A percentile compares a stretch with the other conserved stretches of the same genome.
phyloP scores from a whole-genome alignment of 2,888 invertebrate species.

The Onthophagus sagittarius region DNA sequence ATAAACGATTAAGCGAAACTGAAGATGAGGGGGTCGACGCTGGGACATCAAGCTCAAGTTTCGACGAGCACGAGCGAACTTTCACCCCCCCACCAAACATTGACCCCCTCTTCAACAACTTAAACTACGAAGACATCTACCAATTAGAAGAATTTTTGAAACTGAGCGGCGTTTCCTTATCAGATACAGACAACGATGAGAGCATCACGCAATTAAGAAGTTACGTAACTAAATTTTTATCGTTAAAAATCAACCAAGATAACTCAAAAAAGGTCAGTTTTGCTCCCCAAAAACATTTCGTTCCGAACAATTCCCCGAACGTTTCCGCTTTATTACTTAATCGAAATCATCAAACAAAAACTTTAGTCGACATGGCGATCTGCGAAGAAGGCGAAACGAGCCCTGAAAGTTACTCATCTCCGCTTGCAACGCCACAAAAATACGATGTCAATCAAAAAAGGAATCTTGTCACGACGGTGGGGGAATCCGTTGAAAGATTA shows the following conservation, averaged over 20 bases:
- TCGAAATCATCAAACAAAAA: conserved; percentile 49
- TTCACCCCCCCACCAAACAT: conserved; percentile 34
- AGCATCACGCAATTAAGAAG: conserved; percentile 67
- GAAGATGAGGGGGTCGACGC: conserved; percentile 61
- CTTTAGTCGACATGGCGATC: conserved; percentile 61
- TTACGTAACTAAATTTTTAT: conserved; percentile 67
- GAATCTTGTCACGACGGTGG: conserved; percentile 68
- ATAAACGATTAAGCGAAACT: conserved; percentile 47
- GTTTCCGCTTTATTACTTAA: conserved; percentile 60
- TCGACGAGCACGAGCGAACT: conserved; percentile 56
- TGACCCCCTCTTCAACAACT: conserved; percentile 41
- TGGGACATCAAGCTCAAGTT: conserved; percentile 53
- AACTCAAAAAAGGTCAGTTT: conserved; percentile 71
- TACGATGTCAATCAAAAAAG: conserved; percentile 59
- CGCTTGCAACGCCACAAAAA: conserved; percentile 41
- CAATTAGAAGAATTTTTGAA: conserved; percentile 70
- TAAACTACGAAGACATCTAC: conserved; percentile 61
- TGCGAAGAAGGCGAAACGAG: conserved; percentile 62
- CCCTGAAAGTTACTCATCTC: conserved; percentile 58
- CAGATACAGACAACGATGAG: conserved; percentile 64
- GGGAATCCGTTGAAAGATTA: conserved; percentile 71
- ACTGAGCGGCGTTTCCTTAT: conserved; percentile 62
- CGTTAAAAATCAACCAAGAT: conserved; percentile 67
- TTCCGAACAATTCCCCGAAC: conserved; percentile 74
- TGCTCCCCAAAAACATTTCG: conserved; percentile 56